Percentiles rank a stretch among this genome's conserved stretches.
Conservation (phyloP, 1,140 invertebrate genomes). For the Drosophila burlai region DNA sequence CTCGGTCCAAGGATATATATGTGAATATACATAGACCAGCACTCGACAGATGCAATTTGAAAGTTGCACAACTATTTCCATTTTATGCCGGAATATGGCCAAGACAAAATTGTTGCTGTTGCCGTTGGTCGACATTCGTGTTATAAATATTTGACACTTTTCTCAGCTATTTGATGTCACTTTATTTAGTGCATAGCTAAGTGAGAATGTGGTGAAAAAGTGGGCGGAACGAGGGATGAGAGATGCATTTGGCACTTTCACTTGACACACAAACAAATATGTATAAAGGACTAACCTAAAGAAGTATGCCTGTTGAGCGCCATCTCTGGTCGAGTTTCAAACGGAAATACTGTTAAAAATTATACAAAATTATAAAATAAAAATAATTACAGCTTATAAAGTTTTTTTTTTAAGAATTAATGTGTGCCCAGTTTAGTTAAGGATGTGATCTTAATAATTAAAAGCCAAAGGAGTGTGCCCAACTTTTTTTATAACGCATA, state of each 20-base stretch:
- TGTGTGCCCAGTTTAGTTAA: not conserved
- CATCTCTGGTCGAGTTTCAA: not conserved
- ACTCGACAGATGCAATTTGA: slow-evolving; percentile 8
- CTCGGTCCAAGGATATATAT: not conserved
- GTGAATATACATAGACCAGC: not conserved
- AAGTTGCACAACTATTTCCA: slow-evolving; percentile 43
- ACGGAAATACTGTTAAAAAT: not conserved
- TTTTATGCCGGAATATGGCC: slow-evolving; percentile 22
- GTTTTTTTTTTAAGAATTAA: not conserved
- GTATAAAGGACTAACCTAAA: slow-evolving; percentile 7
- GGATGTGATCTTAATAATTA: no score
- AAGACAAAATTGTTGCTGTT: slow-evolving; percentile 8
- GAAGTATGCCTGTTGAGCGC: not conserved
- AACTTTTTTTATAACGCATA: not conserved
- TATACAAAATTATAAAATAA: no score
- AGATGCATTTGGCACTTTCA: slow-evolving; percentile 42
- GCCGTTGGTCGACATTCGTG: slow-evolving; percentile 35
- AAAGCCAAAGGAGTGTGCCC: not conserved
- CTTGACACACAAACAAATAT: slow-evolving; percentile 17
- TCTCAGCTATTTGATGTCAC: slow-evolving; percentile 64
- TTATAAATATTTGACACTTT: slow-evolving; percentile 65
- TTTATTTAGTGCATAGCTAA: slow-evolving; percentile 51
- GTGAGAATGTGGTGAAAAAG: slow-evolving; percentile 9
- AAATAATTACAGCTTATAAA: not conserved
- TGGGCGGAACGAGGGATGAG: not conserved